Evolutionary conservation across 2,797 vertebrate genomes (phyloP), one percentile per base, ranked within the genome.

Genomic region (Cynopterus sphinx): DNA sequence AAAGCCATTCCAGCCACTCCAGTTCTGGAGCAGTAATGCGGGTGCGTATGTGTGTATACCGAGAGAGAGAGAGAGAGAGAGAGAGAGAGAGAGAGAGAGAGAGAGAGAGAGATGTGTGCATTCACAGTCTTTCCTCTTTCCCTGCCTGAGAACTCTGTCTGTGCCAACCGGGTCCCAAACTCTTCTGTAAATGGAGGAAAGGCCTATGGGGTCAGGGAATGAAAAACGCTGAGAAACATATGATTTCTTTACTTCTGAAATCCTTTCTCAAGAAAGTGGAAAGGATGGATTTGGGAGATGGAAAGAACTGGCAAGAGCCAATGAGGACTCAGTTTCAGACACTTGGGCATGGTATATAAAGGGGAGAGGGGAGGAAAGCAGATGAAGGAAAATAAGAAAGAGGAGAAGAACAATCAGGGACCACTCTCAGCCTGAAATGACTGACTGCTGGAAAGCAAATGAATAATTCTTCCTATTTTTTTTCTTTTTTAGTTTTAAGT

Each of bases 221-320:
- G 2, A 46, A 81, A 91, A 90, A 19, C 63, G 13, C 57, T 49
- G n/a, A 53, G 41, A 70, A 84, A 77, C 28, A 26, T 0, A 1
- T 43, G 77, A 41, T 39, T 68, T 73, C 61, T 68, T 87, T 53
- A 22, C 24, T 85, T 89, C 31, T 90, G n/a, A 67, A 93, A 71
- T 33, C 77, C 28, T 68, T 84, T 81, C 85, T 68, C 7, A 0
- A 55, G 10, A 63, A 87, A 81, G 16, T 46, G 71, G 59, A 87
- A 94, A 89, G 51, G 43, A 51, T 6, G 71, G 71, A 73, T 78
- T 74, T 24, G 26, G 51, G 26, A 89, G 46, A 74, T 2, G n/a
- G 7, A 24, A 17, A 87, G 28, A 88, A 57, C 21, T 7, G 17
- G 16, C n/a, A 49, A 67, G 28, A 61, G n/a, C 5, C 41, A 75